Evolutionary conservation across 1,140 invertebrate species (phyloP).

Genomic region (Parapsyche elsis): DNA sequence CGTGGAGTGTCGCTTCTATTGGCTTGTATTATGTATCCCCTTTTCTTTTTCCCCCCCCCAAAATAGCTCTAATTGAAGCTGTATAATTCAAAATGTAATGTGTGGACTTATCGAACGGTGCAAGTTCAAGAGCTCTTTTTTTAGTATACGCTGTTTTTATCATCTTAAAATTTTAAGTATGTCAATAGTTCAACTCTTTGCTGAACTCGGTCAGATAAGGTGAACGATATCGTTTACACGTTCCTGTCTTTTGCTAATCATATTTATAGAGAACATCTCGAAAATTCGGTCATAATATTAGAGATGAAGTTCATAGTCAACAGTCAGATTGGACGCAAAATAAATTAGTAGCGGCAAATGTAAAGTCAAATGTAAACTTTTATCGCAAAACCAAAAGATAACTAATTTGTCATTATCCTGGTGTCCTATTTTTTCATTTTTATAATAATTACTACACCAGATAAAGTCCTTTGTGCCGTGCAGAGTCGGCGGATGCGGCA

Average conservation of each 20-base stretch:
- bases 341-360: too few relatives aligned
- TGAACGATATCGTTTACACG: neutral
- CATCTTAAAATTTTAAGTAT: neutral
- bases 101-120: neutral
- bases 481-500: neutral
- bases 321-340: too few relatives aligned
- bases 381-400: too few relatives aligned
- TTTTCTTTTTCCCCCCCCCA: neutral
- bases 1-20: neutral
- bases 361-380: too few relatives aligned
- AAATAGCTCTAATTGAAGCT: neutral
- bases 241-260: neutral
- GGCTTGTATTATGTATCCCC: neutral
- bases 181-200: neutral
- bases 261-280: neutral
- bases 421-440: too few relatives aligned
- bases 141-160: neutral
- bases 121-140: neutral
- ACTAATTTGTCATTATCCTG: too few relatives aligned
- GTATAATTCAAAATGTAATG: neutral
- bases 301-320: too few relatives aligned
- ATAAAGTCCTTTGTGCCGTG: neutral
- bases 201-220: neutral
- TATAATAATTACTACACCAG: too few relatives aligned
- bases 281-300: too few relatives aligned